Evolutionary conservation across 2,888 invertebrate species (phyloP).

Genomic region (Atethmia centrago): DNA sequence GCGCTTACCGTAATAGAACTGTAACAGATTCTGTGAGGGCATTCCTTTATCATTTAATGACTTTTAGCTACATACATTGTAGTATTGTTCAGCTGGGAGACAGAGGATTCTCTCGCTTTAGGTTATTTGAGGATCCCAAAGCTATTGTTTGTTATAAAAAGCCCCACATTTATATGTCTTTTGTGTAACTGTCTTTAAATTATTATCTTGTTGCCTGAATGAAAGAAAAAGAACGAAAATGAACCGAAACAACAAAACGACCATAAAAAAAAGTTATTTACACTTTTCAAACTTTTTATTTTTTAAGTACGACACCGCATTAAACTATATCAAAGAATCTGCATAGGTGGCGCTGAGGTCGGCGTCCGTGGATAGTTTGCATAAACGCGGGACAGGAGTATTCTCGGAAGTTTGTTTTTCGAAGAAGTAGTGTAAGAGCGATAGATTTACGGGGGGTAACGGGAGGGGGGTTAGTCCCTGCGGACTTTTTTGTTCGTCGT

Average conservation of each 20-base stretch:
- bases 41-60: slow-evolving; percentile 31
- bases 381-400: slow-evolving; percentile 50
- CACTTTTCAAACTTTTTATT: background rate
- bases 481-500: slow-evolving; percentile 31
- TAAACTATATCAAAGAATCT: slow-evolving; percentile 22
- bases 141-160: background rate
- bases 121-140: background rate
- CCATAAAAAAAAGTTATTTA: no score
- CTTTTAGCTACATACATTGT: slow-evolving; percentile 3
- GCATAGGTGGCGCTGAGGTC: slow-evolving; percentile 49
- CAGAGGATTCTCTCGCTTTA: background rate
- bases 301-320: slow-evolving; percentile 5
- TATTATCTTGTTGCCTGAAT: background rate
- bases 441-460: slow-evolving; percentile 42
- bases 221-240: background rate
- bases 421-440: slow-evolving; percentile 43
- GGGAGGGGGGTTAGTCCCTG: slow-evolving; percentile 3
- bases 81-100: background rate
- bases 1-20: slow-evolving; percentile 39
- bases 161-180: background rate
- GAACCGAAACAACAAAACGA: background rate
- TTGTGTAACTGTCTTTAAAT: background rate
- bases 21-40: slow-evolving; percentile 23
- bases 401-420: slow-evolving; percentile 51
- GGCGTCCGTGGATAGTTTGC: slow-evolving; percentile 45